Conservation (phyloP, 2,113 vertebrate genomes). For the Thryonomys swinderianus region DNA sequence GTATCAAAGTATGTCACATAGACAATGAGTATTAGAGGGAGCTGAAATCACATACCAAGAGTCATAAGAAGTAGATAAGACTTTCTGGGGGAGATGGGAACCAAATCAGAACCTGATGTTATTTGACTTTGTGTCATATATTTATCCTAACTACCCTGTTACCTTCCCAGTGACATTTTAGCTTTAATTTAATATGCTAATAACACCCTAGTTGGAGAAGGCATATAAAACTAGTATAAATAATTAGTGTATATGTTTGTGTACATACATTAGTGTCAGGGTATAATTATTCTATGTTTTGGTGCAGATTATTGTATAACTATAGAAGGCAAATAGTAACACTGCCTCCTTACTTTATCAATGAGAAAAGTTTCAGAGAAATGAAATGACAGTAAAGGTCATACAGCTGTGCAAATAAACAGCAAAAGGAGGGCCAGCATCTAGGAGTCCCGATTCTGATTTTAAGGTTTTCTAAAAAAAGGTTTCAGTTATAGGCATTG, state of each 20-base stretch:
- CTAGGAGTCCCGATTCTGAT: not conserved
- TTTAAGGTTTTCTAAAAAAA: not conserved
- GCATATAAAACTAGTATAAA: not conserved
- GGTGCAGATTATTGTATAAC: not conserved
- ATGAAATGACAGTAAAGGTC: not conserved
- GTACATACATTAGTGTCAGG: not conserved
- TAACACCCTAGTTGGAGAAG: slow-evolving; percentile 15
- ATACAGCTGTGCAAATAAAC: not conserved
- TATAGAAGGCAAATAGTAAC: slow-evolving; percentile 32
- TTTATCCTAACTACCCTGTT: slow-evolving; percentile 15
- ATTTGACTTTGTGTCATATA: not conserved
- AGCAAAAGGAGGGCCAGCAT: slow-evolving; percentile 4
- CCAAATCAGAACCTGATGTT: not conserved
- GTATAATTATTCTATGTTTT: not conserved
- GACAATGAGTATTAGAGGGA: not conserved
- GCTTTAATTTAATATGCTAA: slow-evolving; percentile 9
- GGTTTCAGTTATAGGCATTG: not conserved
- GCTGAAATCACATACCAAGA: not conserved
- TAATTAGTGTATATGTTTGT: not conserved
- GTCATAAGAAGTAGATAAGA: not conserved
- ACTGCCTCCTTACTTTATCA: slow-evolving; percentile 15
- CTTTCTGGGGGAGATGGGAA: not conserved
- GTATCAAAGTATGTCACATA: not conserved
- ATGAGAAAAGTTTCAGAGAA: slow-evolving; percentile 34
- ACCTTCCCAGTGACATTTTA: not conserved